These are phyloP conservation scores for Zaprionus davidi DNA, from an alignment of 1,140 invertebrate species.

Conservation along the genomic window DNA sequence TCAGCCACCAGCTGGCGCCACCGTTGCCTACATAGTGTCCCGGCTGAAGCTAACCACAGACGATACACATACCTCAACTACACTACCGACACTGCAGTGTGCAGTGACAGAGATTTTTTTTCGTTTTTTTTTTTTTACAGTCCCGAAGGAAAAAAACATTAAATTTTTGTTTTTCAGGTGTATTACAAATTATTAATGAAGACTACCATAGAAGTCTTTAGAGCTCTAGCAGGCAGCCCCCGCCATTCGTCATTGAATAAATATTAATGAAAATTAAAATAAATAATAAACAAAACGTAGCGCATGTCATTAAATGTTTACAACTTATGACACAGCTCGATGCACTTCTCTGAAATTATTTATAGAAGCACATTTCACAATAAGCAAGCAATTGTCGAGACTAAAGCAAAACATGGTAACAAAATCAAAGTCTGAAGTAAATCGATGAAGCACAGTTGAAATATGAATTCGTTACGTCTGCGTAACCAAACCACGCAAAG, in stretches of 20 bases:
- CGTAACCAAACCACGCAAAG: neutral
- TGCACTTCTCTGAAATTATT: neutral
- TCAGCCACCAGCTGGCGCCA: neutral
- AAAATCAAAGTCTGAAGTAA: neutral
- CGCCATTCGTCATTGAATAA: neutral
- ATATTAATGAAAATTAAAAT: neutral
- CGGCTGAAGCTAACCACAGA: no score
- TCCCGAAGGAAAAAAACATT: no score
- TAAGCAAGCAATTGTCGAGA: conserved; percentile 6
- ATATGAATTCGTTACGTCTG: neutral
- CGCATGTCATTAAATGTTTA: conserved; percentile 11
- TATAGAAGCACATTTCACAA: conserved; percentile 12
- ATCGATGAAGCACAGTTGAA: neutral
- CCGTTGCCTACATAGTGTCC: neutral
- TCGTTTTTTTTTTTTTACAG: no score
- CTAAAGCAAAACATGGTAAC: neutral
- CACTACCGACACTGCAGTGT: no score
- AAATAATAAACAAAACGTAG: conserved; percentile 17
- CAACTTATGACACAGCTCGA: neutral
- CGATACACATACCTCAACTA: neutral
- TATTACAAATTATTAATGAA: no score
- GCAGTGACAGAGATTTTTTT: no score
- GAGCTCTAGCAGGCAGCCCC: neutral
- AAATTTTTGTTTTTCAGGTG: no score
- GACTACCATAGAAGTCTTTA: no score